These are phyloP conservation scores for Macquaria ambigua DNA, from an alignment of 2,113 vertebrate genomes.

Conservation along the genomic window DNA sequence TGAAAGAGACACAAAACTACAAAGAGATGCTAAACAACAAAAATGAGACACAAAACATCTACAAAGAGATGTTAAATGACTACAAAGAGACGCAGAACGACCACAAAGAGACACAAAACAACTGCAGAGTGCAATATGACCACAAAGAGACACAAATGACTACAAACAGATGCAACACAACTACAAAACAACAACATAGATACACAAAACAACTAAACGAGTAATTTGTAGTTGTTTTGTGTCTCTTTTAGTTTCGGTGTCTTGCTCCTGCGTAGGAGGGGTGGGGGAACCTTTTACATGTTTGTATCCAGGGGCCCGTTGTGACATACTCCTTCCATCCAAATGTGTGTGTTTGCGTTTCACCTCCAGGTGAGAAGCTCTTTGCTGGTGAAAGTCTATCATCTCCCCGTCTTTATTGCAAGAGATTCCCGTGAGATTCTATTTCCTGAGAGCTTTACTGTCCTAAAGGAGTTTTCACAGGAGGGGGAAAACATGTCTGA, in stretches of 20 bases:
- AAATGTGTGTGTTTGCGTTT: background rate
- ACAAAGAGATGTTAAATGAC: background rate
- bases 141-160: background rate
- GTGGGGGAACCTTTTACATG: background rate
- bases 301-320: background rate
- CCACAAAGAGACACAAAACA: background rate
- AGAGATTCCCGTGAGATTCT: background rate
- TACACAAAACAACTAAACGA: background rate
- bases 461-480: conserved; percentile 17
- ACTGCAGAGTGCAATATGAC: no score
- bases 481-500: background rate
- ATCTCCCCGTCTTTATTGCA: conserved; percentile 5
- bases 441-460: conserved; percentile 44
- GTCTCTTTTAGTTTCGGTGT: no score
- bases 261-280: no score
- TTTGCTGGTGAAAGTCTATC: background rate
- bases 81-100: background rate
- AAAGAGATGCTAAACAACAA: background rate
- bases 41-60: background rate
- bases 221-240: no score
- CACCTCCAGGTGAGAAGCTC: conserved; percentile 21
- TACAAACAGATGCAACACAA: background rate
- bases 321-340: accelerated
- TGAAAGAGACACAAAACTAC: background rate
- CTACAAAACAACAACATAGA: background rate